Evolutionary conservation across 2,888 invertebrate species (phyloP), one percentile per base, ranked within the genome.

Genomic region (Trisateles emortualis): DNA sequence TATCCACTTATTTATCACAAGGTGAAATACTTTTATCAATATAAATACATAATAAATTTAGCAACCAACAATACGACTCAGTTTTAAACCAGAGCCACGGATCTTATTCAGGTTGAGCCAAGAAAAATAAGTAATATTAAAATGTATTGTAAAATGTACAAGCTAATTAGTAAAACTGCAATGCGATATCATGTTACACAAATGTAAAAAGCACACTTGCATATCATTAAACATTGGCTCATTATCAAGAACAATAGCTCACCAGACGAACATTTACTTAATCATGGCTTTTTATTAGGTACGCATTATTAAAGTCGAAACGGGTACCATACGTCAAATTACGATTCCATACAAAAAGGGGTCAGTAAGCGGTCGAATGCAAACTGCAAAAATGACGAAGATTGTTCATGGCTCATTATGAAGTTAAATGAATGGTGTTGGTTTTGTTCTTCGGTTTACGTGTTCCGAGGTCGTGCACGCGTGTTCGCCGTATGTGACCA

Each of bases 341-440:
- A 86, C 78, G 80, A 82, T 80, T 81, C 74, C 58, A 71, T 79
- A 79, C 77, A 86, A 88, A 88, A 86, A 83, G 81, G 79, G 83
- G 81, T 84, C 83, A 81, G 73, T 73, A 73, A 72, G 78, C 78
- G 82, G 75, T 79, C 79, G 79, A 81, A 79, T 78, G 83, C 76
- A 77, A 79, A 84, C 80, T 84, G 85, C 83, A 87, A 84, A 85
- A 88, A 87, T 84, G 86, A 80, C 79, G 83, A 84, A 81, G 81
- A 86, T 86, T 87, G 87, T 90, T 90, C 88, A 90, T 86, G 90
- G 87, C 86, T 88, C 86, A 90, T 91, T 91, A 90, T 83, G 81
- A 78, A 83, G 78, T 83, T 83, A 85, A 88, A 88, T 86, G 83
- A 86, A 87, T 83, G 84, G 83, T 67, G 77, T 76, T 74, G 76